Base-by-base conservation (phyloP, 2,888 invertebrate genomes). In the Apotomis capreana region DNA sequence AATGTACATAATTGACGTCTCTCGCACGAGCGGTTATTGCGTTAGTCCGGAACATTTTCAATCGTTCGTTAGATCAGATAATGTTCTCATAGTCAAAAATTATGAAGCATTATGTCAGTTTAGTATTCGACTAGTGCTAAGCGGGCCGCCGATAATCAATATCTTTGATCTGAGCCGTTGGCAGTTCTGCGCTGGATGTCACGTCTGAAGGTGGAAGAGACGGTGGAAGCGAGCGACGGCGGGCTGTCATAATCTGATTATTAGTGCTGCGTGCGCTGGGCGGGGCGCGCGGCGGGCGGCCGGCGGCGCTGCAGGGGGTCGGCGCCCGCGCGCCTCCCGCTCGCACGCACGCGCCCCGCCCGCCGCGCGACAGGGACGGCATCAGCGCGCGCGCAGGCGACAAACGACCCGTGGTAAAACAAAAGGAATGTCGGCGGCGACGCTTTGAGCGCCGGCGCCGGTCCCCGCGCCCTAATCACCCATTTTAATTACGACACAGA, bases 401-500 rank as follows among this genome's bases (percentile, higher is more conserved):
- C 93, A 92, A 92, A 89, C 92, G 91, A 91, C 89, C 91, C 92
- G 88, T 91, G 91, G 91, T 93, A 93, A 93, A 92, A 93, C 93
- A 93, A 93, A 93, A 92, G 92, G 92, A 93, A 93, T 93, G 92
- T 91, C 89, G 91, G 88, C 89, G 89, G 91, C 89, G 92, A 91
- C 89, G 92, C 92, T 92, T 92, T 92, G 92, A 92, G 91, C 91
- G 92, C 76, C 91, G 92, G 92, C 92, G 91, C 91, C 91, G 90
- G 85, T 85, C 88, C 88, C 90, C 89, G 90, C 89, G 87, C 90
- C 87, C 92, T 92, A 92, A 92, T 92, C 92, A 92, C 92, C 92
- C 89, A 90, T 92, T 93, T 93, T 92, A 92, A 93, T 93, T 92
- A 93, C 92, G 89, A 89, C 92, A 91, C 91, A 92, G 91, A 93